Percentiles rank a stretch among this genome's conserved stretches.
phyloP scores from a whole-genome alignment of 2,888 invertebrate species.

The Drosophila suboccidentalis region DNA sequence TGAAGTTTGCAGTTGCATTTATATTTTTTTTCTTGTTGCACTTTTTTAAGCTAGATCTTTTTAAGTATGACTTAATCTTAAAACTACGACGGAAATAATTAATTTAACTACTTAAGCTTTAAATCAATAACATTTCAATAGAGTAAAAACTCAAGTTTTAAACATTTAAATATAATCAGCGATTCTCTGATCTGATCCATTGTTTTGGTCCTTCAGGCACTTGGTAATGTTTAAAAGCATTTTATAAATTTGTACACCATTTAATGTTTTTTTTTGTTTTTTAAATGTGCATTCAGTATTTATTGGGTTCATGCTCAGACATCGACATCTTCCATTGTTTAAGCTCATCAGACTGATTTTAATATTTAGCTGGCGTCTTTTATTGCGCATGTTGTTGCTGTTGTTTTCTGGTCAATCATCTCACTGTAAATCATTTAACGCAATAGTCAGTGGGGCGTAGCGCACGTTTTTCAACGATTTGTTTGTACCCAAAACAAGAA shows the following conservation, averaged over 20 bases:
- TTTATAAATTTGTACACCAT: neutral
- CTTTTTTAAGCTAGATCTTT: neutral
- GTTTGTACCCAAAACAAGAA: conserved; percentile 50
- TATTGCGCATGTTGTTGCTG: conserved; percentile 19
- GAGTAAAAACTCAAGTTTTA: neutral
- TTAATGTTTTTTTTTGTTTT: neutral
- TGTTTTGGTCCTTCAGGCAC: neutral
- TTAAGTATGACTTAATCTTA: neutral
- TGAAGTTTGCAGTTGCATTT: no score
- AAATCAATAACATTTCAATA: neutral
- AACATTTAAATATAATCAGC: no score
- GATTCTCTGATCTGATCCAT: neutral
- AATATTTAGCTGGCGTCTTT: conserved; percentile 21
- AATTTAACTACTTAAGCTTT: neutral
- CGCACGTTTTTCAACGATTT: conserved; percentile 56
- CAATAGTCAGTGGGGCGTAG: conserved; percentile 21
- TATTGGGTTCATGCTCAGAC: conserved; percentile 10
- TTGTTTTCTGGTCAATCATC: conserved; percentile 59
- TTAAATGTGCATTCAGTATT: conserved; percentile 1
- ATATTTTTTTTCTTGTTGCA: no score
- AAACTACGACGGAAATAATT: no score
- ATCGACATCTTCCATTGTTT: conserved; percentile 3
- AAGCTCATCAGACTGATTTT: conserved; percentile 18
- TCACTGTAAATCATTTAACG: conserved; percentile 71
- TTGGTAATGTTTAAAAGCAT: neutral